These are phyloP conservation scores for Rhyacichthys aspro DNA, from an alignment of 2,797 vertebrate genomes.

Conservation along the genomic window DNA sequence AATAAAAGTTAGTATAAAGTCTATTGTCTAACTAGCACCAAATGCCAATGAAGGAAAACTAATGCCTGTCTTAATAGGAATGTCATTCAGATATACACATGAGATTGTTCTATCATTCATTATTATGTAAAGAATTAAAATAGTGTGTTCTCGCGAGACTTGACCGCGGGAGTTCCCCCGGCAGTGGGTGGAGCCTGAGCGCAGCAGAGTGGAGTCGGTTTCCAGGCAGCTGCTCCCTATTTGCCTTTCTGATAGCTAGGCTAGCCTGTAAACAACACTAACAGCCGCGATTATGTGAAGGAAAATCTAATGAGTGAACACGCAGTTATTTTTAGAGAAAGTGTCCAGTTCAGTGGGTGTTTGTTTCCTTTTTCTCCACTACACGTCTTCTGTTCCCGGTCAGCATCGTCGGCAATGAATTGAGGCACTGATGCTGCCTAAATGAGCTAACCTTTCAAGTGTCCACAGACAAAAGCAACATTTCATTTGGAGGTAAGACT, in stretches of 20 bases:
- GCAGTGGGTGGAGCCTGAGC: slow-evolving; percentile 70
- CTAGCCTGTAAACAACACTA: slow-evolving; percentile 44
- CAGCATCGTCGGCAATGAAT: slow-evolving; percentile 24
- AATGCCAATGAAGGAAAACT: too few species aligned
- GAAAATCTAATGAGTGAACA: slow-evolving; percentile 38
- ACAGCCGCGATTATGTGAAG: neutral
- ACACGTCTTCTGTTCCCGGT: neutral
- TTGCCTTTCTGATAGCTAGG: slow-evolving; percentile 20
- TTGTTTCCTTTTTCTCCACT: neutral
- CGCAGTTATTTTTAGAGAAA: slow-evolving; percentile 5
- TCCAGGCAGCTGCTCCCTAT: slow-evolving; percentile 23
- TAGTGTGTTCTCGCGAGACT: slow-evolving; percentile 68
- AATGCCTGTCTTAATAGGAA: too few species aligned
- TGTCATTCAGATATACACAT: neutral
- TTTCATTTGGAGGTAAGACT: slow-evolving; percentile 45
- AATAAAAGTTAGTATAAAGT: too few species aligned
- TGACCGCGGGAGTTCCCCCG: slow-evolving; percentile 40
- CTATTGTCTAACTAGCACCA: too few species aligned
- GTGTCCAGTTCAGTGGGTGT: slow-evolving; percentile 1
- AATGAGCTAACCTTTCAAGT: slow-evolving; percentile 64
- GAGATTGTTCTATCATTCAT: neutral
- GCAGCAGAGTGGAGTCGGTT: slow-evolving; percentile 44
- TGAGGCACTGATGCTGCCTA: slow-evolving; percentile 43
- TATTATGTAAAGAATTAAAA: neutral
- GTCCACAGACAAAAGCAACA: slow-evolving; percentile 29